A percentile compares a stretch with the other conserved stretches of the same genome.
These are phyloP conservation scores for Mycogona germanica DNA, from an alignment of 2,888 invertebrate genomes.

Conservation along the genomic window DNA sequence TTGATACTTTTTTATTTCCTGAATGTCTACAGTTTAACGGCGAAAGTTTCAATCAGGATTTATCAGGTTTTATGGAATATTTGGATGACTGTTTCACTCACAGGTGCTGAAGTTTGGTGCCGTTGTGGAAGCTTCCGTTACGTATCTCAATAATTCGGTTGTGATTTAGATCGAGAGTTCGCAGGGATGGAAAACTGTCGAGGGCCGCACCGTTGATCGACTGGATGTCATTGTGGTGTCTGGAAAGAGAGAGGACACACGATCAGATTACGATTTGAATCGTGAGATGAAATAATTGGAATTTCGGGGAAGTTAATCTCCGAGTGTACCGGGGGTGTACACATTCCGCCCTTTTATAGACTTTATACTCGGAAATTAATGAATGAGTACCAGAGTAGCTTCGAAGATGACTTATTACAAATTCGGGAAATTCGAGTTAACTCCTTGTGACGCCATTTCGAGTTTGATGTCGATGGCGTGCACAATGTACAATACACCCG, in stretches of 20 bases:
- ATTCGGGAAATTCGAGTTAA: too few species aligned
- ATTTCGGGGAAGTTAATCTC: too few species aligned
- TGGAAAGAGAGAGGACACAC: constrained; percentile 27
- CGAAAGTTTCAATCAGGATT: not conserved
- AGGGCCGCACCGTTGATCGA: constrained; percentile 39
- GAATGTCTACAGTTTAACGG: not conserved
- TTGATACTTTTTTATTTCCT: not conserved
- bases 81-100: constrained; percentile 32
- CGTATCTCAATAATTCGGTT: constrained; percentile 48
- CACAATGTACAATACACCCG: too few species aligned
- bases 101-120: constrained; percentile 41
- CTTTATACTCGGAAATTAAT: too few species aligned
- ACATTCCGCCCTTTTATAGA: too few species aligned
- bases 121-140: constrained; percentile 45
- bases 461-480: too few species aligned
- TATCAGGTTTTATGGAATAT: not conserved
- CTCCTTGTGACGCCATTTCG: too few species aligned
- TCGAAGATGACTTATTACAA: too few species aligned
- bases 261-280: not conserved
- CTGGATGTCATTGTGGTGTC: constrained; percentile 42
- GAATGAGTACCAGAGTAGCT: too few species aligned
- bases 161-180: constrained; percentile 48
- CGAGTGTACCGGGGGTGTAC: too few species aligned
- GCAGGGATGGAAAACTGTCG: constrained; percentile 41
- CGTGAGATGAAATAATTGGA: too few species aligned